Conservation (phyloP, 2,113 vertebrate genomes). For the Pimephales promelas region DNA sequence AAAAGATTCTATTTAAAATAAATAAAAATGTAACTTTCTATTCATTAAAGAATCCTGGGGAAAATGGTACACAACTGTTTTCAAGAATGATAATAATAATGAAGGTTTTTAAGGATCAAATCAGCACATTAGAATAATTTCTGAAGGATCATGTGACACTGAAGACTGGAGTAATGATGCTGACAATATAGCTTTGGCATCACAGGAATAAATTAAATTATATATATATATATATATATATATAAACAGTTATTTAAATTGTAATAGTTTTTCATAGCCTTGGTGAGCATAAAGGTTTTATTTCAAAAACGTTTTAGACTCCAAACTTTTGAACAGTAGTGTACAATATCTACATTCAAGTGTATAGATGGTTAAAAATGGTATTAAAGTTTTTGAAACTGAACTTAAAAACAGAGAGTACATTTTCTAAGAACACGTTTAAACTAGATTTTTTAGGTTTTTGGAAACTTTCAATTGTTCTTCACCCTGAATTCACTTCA, state of each 20-base stretch:
- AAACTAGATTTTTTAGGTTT: not conserved
- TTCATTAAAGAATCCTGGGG: not conserved
- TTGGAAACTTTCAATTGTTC: not conserved
- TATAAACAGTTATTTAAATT: not conserved
- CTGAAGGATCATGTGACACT: not conserved
- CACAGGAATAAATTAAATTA: not conserved
- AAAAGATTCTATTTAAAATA: too few species aligned
- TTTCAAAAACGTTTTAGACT: too few species aligned
- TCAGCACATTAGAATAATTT: not conserved
- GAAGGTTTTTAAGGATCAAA: too few species aligned
- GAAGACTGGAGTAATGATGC: not conserved
- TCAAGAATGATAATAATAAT: too few species aligned
- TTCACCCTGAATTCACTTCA: not conserved
- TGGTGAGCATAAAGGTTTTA: too few species aligned
- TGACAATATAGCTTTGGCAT: not conserved
- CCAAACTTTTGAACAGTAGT: not conserved
- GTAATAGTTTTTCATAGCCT: not conserved
- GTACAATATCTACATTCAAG: not conserved
- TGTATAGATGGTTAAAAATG: not conserved
- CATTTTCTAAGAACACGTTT: not conserved
- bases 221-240: too few species aligned
- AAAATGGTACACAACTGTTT: too few species aligned
- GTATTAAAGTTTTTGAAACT: not conserved
- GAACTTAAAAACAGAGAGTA: not conserved
- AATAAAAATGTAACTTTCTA: not conserved